Percentiles rank a stretch among this genome's conserved stretches.
Conservation (phyloP, 2,888 invertebrate species). For the Belgica antarctica region DNA sequence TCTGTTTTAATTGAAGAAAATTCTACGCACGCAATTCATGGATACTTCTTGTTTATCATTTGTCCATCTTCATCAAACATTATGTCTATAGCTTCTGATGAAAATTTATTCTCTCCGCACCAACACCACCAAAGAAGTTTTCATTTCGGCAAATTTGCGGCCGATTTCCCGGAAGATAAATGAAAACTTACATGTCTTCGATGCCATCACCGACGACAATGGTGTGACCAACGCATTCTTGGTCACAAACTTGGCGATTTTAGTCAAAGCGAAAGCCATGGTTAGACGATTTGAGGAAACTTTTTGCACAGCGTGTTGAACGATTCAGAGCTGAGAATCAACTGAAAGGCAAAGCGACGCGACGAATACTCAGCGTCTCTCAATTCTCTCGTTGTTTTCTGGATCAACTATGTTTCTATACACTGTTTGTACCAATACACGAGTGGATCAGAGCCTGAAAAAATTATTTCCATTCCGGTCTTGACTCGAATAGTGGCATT, state of each 20-base stretch:
- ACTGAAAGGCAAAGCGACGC: no score
- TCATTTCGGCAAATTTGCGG: not conserved
- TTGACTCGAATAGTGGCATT: no score
- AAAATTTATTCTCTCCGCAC: not conserved
- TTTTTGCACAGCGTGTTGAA: no score
- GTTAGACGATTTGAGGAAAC: no score
- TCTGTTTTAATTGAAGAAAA: not conserved
- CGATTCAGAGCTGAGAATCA: no score
- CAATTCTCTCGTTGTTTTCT: not conserved
- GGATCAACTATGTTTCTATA: not conserved
- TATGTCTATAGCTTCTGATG: no score
- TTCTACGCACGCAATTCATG: slow-evolving; percentile 25
- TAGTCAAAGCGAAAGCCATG: slow-evolving; percentile 38
- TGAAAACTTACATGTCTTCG: slow-evolving; percentile 31
- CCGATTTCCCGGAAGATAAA: not conserved
- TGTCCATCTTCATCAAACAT: no score
- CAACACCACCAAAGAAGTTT: not conserved
- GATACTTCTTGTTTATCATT: not conserved
- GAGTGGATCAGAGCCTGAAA: not conserved
- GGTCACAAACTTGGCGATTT: slow-evolving; percentile 32
- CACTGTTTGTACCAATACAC: not conserved
- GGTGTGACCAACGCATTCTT: slow-evolving; percentile 38
- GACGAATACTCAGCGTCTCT: no score
- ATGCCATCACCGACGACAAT: slow-evolving; percentile 21
- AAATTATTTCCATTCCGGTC: not conserved